Evolutionary conservation across 2,797 vertebrate genomes (phyloP), one percentile per base, ranked within the genome.

Genomic region (Xenopus petersii): DNA sequence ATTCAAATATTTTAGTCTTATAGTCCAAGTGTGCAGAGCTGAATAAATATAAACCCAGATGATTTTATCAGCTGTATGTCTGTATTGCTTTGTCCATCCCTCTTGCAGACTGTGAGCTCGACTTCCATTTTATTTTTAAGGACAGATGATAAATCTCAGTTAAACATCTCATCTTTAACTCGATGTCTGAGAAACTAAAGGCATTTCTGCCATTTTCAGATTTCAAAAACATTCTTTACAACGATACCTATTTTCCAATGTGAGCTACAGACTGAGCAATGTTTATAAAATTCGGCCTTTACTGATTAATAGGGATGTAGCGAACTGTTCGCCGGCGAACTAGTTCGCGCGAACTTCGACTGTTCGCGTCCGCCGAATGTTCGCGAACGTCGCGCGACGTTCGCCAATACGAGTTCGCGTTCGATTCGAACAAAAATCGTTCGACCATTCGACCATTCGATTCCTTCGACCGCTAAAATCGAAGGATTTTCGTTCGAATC

Each of bases 61-160:
- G 36, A 55, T 33, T 46, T 77, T 69, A n/a, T 67, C 74, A 26
- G 21, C 21, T 21, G 21, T 21, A 21, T 54, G 75, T 71, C 64
- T 71, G n/a, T 71, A 71, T 30, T 42, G 13, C 49, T n/a, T 61
- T 16, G 42, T 16, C 65, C 36, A 59, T 64, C 66, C 26, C 24
- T 74, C 13, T 81, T 74, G 74, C 61, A 74, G 16, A 70, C 65
- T 48, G 12, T 42, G 17, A 54, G n/a, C 70, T 68, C 33, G 24
- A 12, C 33, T 71, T 81, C 67, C 72, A 64, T 59, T 78, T 36
- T 47, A 56, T 78, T 66, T 36, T 69, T 81, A 75, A 26, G 64
- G 51, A 72, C 30, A 48, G 49, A 55, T 56, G 4, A 42, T 49
- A 71, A 65, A 55, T 75, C 56, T 15, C 21, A 46, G 15, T 66